Base-by-base conservation (phyloP, 2,888 invertebrate species). In the Drosophila flavopinicola region DNA sequence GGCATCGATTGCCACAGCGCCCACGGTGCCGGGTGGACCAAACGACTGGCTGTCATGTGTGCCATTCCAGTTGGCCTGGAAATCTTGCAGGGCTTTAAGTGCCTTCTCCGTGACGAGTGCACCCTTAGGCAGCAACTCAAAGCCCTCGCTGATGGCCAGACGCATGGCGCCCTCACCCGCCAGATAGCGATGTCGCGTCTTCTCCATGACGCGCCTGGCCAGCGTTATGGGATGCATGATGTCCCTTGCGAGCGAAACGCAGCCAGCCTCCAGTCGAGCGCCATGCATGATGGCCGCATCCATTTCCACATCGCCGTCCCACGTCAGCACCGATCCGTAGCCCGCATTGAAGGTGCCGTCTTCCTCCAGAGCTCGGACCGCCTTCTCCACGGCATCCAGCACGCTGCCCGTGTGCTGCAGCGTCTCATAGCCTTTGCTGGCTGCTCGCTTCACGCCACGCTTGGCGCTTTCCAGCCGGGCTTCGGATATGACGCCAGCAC, bases 221-320 rank as follows among this genome's bases (percentile, higher is more conserved):
- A 97, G 92, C 32, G 93, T 93, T 61, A 97, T 95, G 0, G 97
- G 96, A 90, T 97, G 94, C 33, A 92, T 90, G 56, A 97, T 94
- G 75, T 96, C 94, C 82, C 93, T 94, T 1, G 96, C 92, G 41
- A 95, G 92, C 0, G 95, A 95, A 0, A 96, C 95, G 32, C 94
- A 95, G 1, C 96, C 96, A 27, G 93, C 93, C 73, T 92, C 92
- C 25, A 97, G 91, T 64, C 93, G 92, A 1, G 92, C 90, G 0
- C 97, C 97, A 74, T 95, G 93, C 95, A 96, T 96, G 24, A 97
- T 94, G 57, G 96, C 94, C 0, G 97, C 96, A 91, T 97, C 96
- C 94, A 96, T 95, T 92, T 96, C 96, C 0, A 96, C 95, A 79
- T 94, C 94, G 2, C 96, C 96, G 47, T 94, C 93, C 11, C 93